Base-by-base conservation (phyloP, 2,797 vertebrate species). In the Enoplosus armatus region DNA sequence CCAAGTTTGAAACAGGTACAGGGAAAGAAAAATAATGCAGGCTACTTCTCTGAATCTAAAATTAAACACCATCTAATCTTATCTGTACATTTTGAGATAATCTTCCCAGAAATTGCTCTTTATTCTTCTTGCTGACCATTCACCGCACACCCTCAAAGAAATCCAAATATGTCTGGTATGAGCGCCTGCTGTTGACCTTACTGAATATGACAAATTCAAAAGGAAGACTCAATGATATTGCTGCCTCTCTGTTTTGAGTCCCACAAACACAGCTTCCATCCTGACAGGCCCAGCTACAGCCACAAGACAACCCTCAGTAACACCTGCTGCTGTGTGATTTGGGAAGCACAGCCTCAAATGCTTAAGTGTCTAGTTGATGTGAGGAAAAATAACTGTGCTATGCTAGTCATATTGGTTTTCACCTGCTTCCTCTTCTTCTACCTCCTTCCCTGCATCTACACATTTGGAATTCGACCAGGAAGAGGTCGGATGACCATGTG, bases 161-260 rank as follows among this genome's bases (percentile, higher is more conserved):
- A 83, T 76, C 69, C 22, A 83, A 62, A 65, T 24, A 39, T 59
- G 24, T 84, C 72, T 53, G 45, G 41, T 75, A 48, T 80, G 62
- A 82, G 60, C 54, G 22, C 84, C 35, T 69, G 48, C 73, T 56
- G 59, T 82, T 84, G 54, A 85, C 65, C 67, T 75, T 74, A 70
- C 54, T 86, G 67, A 77, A 65, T 69, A 64, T 78, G 79, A 84
- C 51, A 48, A 75, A 83, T 89, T 86, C 51, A 60, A 85, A 90
- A 85, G 93, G 94, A 95, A 95, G 93, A 93, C 93, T 93, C 39
- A 26, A 80, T 86, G 82, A 90, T 94, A 93, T 93, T 95, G 94
- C 93, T 91, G 90, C 85, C 80, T 86, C 69, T 91, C 79, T 37
- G 5, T 62, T 81, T 76, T 80, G 80, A 86, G 78, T 87, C 78